Base-by-base conservation (phyloP, 2,888 invertebrate genomes). In the Drosophila pseudotalamancana region DNA sequence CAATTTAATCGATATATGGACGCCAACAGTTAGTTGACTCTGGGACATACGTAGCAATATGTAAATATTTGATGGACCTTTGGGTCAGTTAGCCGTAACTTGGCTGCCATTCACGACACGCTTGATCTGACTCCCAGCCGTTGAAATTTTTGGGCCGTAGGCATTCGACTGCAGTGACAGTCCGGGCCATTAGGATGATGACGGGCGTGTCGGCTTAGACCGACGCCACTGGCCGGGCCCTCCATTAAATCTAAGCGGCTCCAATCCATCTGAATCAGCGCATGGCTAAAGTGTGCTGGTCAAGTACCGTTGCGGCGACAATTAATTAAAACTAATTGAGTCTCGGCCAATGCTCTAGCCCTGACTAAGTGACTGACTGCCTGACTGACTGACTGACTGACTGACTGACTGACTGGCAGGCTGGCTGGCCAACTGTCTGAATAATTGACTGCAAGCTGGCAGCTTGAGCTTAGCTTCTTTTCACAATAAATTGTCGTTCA, bases 251-350 rank as follows among this genome's bases (percentile, higher is more conserved):
- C 69, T 57, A 32, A 54, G 51, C 45, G 31, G 57, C 40, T 50
- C 31, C 67, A 67, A 81, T 81, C 61, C 68, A 74, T 85, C 77
- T 81, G 74, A 79, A 75, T 82, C 79, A 77, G 72, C 56, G 39
- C 11, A 35, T 48, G 51, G 31, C 11, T 29, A 25, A 37, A 53
- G 39, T 50, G 31, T 25, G 45, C 29, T 34, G 60, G 72, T 48
- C 81, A 73, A 82, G 65, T 66, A 72, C 57, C 72, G 53, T 56
- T 77, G 82, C 49, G 82, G 74, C 60, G 77, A 55, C 85, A 82
- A 85, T 79, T 82, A 82, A 82, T 82, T 85, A 85, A 85, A 74
- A 74, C 77, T 85, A 82, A 85, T 85, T 85, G 83, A 63, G 65
- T 74, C 69, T 72, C 67, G 43, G 51, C 61, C 56, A 34, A 23